phyloP scores from a whole-genome alignment of 2,888 invertebrate genomes.

The Agrilus cyanescens region DNA sequence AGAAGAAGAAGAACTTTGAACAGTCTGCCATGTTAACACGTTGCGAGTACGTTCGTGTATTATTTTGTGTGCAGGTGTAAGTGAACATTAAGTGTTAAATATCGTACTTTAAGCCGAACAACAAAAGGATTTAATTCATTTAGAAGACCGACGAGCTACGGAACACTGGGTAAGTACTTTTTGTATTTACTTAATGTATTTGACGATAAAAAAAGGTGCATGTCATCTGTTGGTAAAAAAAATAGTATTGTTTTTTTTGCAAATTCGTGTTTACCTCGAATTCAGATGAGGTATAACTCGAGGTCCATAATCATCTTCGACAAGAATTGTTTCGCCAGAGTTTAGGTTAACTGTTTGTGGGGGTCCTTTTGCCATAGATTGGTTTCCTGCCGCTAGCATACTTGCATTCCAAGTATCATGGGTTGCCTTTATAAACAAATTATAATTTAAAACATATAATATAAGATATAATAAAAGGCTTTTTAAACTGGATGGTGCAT shows the following conservation, averaged over 20 bases:
- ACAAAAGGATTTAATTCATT: neutral
- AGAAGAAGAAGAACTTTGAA: too few species aligned
- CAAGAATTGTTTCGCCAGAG: constrained; percentile 38
- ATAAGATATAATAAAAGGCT: neutral
- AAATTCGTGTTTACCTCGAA: constrained; percentile 24
- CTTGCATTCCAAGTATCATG: constrained; percentile 45
- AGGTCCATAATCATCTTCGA: constrained; percentile 43
- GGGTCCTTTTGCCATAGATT: constrained; percentile 30
- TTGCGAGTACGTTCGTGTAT: too few species aligned
- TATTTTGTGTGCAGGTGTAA: too few species aligned
- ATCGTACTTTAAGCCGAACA: neutral
- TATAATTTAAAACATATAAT: neutral
- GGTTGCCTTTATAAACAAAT: constrained; percentile 36
- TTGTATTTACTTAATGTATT: too few species aligned
- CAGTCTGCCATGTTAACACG: too few species aligned
- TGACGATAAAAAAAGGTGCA: neutral
- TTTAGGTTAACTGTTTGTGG: constrained; percentile 41
- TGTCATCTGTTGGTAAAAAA: neutral
- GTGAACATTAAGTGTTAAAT: too few species aligned
- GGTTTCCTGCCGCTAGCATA: constrained; percentile 31
- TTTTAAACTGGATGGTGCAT: neutral
- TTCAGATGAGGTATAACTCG: constrained; percentile 29
- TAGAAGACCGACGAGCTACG: neutral
- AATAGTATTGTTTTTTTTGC: neutral
- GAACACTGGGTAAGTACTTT: neutral